These are phyloP conservation scores for Alosa alosa DNA, from an alignment of 2,113 vertebrate species.

Conservation along the genomic window DNA sequence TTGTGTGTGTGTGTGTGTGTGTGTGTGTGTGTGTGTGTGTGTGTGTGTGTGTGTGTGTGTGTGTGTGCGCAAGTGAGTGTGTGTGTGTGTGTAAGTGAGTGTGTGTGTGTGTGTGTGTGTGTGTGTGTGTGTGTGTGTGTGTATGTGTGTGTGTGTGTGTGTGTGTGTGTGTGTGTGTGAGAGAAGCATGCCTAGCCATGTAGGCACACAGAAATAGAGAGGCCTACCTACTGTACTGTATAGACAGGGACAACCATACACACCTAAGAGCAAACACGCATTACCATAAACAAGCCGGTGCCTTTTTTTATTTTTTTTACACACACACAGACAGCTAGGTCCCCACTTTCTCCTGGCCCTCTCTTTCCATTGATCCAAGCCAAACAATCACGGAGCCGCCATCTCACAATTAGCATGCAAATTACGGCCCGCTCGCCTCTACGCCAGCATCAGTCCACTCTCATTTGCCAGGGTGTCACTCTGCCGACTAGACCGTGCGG, in stretches of 20 bases:
- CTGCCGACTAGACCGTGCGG: slow-evolving; percentile 37
- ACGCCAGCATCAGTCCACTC: slow-evolving; percentile 61
- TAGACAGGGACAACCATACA: not conserved
- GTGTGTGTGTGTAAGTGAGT: not conserved
- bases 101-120: slow-evolving; percentile 6
- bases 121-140: too few species aligned
- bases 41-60: not conserved
- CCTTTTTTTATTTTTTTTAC: not conserved
- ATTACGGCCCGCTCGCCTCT: slow-evolving; percentile 68
- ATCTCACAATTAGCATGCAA: slow-evolving; percentile 70
- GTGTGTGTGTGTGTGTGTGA: not conserved
- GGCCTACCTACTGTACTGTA: not conserved
- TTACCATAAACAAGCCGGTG: not conserved
- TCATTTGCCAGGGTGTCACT: slow-evolving; percentile 69
- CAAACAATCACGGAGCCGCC: slow-evolving; percentile 56
- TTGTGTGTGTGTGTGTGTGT: not conserved
- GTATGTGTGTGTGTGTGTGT: not conserved
- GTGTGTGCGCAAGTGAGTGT: too few species aligned
- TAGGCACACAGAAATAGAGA: not conserved
- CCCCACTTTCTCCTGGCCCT: slow-evolving; percentile 42
- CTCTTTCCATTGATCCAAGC: slow-evolving; percentile 58
- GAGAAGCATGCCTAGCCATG: not conserved
- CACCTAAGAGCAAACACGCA: not conserved
- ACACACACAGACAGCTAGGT: not conserved
- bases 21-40: not conserved